A percentile compares a stretch with the other conserved stretches of the same genome.
Conservation (phyloP, 2,888 invertebrate genomes). For the Tribolium freemani region DNA sequence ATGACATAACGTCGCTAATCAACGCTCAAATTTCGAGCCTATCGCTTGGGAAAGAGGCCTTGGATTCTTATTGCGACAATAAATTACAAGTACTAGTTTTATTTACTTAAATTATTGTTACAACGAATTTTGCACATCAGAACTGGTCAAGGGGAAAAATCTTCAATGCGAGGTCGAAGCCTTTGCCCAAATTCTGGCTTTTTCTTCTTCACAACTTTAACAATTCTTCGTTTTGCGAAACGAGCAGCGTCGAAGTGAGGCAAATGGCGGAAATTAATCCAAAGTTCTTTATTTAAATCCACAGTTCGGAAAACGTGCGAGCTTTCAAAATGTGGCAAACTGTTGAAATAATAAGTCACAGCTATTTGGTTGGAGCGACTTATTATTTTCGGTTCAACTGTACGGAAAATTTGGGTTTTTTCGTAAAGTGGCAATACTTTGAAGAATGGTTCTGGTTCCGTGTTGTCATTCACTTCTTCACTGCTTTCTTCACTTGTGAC, state of each 20-base stretch:
- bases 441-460: neutral
- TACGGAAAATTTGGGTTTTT: neutral
- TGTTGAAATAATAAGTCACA: neutral
- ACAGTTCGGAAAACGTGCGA: neutral
- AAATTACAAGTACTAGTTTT: neutral
- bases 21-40: neutral
- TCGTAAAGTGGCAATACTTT: neutral
- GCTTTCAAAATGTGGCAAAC: conserved; percentile 2
- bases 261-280: neutral
- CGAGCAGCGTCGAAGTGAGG: neutral
- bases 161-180: neutral
- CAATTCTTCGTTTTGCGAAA: neutral
- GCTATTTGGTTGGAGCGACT: neutral
- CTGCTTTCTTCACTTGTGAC: neutral
- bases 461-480: neutral
- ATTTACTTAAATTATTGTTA: neutral
- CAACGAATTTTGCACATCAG: neutral
- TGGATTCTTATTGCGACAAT: neutral
- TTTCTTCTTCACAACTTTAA: neutral
- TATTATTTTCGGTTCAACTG: neutral
- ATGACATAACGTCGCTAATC: conserved; percentile 27
- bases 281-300: neutral
- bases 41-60: conserved; percentile 1
- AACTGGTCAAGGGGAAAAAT: no score
- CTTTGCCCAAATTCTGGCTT: neutral